Conservation (phyloP, 2,888 invertebrate species). For the Sphaeridia pumilis region DNA sequence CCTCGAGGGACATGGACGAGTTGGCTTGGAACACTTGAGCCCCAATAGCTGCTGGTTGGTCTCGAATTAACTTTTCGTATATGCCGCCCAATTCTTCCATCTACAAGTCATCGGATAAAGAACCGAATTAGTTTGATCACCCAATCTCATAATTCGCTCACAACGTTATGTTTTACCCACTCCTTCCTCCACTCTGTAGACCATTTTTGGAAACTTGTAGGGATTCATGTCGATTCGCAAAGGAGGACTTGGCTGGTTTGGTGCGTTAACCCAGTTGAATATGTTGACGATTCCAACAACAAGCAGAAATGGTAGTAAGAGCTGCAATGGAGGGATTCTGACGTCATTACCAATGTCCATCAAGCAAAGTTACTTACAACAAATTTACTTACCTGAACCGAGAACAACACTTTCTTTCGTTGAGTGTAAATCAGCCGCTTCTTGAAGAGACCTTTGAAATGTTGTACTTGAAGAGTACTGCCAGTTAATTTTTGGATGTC, state of each 20-base stretch:
- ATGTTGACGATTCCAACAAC: slow-evolving; percentile 21
- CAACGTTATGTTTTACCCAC: no score
- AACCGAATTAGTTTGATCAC: no score
- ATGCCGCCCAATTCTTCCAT: slow-evolving; percentile 11
- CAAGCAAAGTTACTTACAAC: no score
- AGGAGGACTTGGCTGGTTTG: slow-evolving; percentile 14
- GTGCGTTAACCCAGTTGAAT: slow-evolving; percentile 21
- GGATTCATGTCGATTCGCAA: slow-evolving; percentile 20
- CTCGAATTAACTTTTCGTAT: slow-evolving; percentile 17
- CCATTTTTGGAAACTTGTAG: slow-evolving; percentile 26
- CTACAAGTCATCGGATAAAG: no score
- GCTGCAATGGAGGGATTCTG: slow-evolving; percentile 10
- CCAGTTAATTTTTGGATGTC: neutral
- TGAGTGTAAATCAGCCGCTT: slow-evolving; percentile 39
- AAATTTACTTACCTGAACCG: slow-evolving; percentile 8
- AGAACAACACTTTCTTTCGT: slow-evolving; percentile 2
- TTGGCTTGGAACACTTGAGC: neutral
- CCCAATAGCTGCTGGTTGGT: slow-evolving; percentile 14
- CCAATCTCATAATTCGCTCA: no score
- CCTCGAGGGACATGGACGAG: slow-evolving; percentile 1
- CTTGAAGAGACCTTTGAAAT: slow-evolving; percentile 38
- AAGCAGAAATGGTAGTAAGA: slow-evolving; percentile 25
- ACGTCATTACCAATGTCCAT: no score
- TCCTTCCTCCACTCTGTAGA: neutral
- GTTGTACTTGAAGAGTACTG: slow-evolving; percentile 37